Evolutionary conservation across 2,797 vertebrate species (phyloP).

Genomic region (Anguilla marmorata): DNA sequence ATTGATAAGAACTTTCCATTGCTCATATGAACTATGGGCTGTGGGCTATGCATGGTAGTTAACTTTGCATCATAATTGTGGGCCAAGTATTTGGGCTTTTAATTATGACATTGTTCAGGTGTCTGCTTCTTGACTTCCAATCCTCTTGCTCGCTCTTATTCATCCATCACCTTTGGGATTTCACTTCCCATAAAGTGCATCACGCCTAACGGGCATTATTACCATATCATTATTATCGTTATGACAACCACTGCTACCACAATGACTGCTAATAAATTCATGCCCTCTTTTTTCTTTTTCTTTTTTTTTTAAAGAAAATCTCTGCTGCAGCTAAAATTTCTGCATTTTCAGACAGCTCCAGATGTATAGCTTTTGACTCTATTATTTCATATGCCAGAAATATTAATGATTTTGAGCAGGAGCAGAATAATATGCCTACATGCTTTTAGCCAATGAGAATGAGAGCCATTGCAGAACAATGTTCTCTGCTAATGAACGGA

Average conservation of each 20-base stretch:
- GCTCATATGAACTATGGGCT: background rate
- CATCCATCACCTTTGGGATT: background rate
- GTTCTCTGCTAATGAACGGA: background rate
- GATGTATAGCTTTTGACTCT: background rate
- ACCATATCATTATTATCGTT: constrained; percentile 18
- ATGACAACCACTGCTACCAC: background rate
- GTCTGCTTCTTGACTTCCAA: background rate
- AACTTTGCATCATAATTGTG: background rate
- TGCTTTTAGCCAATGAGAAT: background rate
- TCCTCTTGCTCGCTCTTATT: background rate
- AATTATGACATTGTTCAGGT: background rate
- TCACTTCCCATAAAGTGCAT: background rate
- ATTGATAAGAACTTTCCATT: background rate
- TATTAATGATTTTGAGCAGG: background rate
- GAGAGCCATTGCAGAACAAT: background rate
- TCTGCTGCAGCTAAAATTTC: background rate
- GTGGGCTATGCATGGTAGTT: background rate
- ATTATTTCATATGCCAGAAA: constrained; percentile 13
- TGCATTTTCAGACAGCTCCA: background rate
- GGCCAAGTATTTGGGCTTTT: background rate
- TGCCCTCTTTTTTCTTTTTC: background rate
- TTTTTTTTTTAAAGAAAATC: background rate
- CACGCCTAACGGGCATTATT: constrained; percentile 2
- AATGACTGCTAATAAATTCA: constrained; percentile 8
- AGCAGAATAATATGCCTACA: background rate